Evolutionary conservation across 2,113 vertebrate species (phyloP), one percentile per base, ranked within the genome.

Genomic region (Nasalis larvatus): DNA sequence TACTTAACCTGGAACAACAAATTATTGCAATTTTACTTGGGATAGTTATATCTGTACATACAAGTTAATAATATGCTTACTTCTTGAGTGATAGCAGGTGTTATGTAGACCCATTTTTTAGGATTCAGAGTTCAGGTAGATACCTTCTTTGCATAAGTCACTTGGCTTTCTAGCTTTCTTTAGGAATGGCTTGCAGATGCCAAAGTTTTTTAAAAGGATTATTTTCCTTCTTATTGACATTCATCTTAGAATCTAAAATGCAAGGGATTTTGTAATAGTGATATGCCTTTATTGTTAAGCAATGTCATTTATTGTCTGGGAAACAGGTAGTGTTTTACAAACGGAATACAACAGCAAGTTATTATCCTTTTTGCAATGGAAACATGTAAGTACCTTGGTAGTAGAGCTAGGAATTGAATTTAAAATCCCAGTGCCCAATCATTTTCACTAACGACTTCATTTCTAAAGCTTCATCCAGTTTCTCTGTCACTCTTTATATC

Each of bases 361-460:
- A 37, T 60, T 97, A 77, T 56, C 45, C 32, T 78, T 89, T 78
- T 81, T 84, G 13, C 86, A 77, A 52, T 76, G 63, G 40, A 92
- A 97, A 58, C 23, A 60, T 45, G 1, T 23, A 78, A 76, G 30
- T 81, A 58, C 42, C 78, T 95, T 97, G 23, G 42, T 74, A 66
- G n/a, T 14, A 86, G 52, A 97, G 76, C 84, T 87, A 97, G 97
- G 82, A 91, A 95, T 45, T 95, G 54, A 96, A 74, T 96, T 94
- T 90, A 91, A 96, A 98, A 92, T 89, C 74, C 66, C 23, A 78
- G 35, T n/a, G 60, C 16, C 63, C 54, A 30, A 73, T 78, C 95
- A 27, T 95, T 96, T 93, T 93, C 77, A 60, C 96, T 95, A 95
- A 97, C 81, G 71, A 91, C 82, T 93, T 84, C 86, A 93, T 97